Evolutionary conservation across 2,888 invertebrate species (phyloP).

Genomic region (Papilio gigon): DNA sequence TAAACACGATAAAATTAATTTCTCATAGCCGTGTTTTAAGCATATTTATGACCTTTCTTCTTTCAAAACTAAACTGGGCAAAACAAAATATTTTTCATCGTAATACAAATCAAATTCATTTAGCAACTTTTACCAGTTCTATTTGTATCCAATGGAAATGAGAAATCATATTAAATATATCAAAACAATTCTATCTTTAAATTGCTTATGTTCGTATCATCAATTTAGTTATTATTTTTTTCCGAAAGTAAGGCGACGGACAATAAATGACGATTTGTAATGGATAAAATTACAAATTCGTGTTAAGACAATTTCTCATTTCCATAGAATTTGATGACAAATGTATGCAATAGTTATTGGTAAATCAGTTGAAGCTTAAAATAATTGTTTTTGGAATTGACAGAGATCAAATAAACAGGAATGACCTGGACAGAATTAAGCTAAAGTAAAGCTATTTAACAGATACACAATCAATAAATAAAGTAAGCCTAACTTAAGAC

Average conservation of each 20-base stretch:
- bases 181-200: too few relatives aligned
- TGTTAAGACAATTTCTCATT: too few relatives aligned
- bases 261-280: too few relatives aligned
- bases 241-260: too few relatives aligned
- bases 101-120: slow-evolving; percentile 2
- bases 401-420: slow-evolving; percentile 68
- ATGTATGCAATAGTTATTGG: not conserved
- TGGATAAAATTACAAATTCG: too few relatives aligned
- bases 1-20: not conserved
- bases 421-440: slow-evolving; percentile 50
- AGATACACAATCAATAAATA: slow-evolving; percentile 64
- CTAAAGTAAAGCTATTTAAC: slow-evolving; percentile 48
- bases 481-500: slow-evolving; percentile 65
- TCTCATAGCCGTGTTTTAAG: not conserved
- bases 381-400: slow-evolving; percentile 59
- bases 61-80: not conserved
- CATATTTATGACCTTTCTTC: not conserved
- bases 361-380: slow-evolving; percentile 12
- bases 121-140: not conserved
- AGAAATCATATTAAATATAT: too few relatives aligned
- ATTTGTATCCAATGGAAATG: too few relatives aligned
- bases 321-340: too few relatives aligned
- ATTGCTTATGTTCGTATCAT: too few relatives aligned
- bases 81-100: not conserved
- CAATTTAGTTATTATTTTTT: too few relatives aligned